Base-by-base conservation (phyloP, 2,888 invertebrate species). In the Callinectes sapidus region DNA sequence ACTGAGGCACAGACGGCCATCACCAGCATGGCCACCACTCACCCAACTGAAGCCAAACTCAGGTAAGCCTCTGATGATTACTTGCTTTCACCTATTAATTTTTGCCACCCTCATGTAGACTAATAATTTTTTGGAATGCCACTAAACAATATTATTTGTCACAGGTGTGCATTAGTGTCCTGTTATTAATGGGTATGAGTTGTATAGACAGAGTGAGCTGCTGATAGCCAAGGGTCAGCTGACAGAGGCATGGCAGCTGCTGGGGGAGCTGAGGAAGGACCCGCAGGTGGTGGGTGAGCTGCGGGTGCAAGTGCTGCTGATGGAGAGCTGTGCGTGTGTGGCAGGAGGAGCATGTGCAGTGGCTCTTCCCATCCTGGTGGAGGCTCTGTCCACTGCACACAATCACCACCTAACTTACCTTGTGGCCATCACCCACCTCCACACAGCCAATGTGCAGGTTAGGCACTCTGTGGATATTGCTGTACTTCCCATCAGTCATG, bases 401-500 rank as follows among this genome's bases (percentile, higher is more conserved):
- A 97, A 97, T 81, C 97, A 98, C 95, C 97, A 98, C 95, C 96
- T 98, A 95, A 97, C 98, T 95, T 98, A 98, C 95, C 97, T 98
- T 94, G 97, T 97, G 87, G 97, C 98, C 0, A 95, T 98, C 54
- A 97, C 97, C 5, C 97, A 97, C 95, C 97, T 98, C 96, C 97
- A 98, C 95, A 97, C 98, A 89, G 98, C 98, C 0, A 97, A 98
- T 95, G 96, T 98, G 18, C 97, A 97, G 96, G 96, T 97, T 95
- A 89, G 54, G 6, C 39, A 39, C 5, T 32, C 18, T 8, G 3
- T 3, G 61, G 18, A 61, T 61, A 5, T 61, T 10, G 10, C 18
- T 0, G 61, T 61, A 5, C 18, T n/a, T 35, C 85, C 32, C 85
- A 81, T 35, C 18, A 32, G 16, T 35, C 32, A 35, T 85, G 35